phyloP scores from a whole-genome alignment of 2,113 vertebrate species.

The Psittacara wagleri region DNA sequence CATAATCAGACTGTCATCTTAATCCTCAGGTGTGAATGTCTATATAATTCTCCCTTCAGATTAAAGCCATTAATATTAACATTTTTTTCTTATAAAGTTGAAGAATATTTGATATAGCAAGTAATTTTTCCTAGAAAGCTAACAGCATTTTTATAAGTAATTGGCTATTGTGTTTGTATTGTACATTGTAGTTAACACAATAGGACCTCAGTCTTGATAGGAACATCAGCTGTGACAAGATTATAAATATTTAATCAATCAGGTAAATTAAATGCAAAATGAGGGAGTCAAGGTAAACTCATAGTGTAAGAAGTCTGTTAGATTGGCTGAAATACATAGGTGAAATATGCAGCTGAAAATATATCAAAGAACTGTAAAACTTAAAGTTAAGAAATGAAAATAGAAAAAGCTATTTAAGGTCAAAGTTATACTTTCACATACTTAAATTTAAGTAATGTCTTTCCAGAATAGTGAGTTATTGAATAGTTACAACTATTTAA shows the following conservation, averaged over 20 bases:
- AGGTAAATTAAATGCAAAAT: conserved; percentile 22
- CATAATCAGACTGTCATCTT: background rate
- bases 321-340: background rate
- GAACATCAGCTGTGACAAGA: background rate
- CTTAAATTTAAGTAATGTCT: background rate
- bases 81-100: background rate
- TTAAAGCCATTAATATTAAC: background rate
- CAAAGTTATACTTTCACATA: background rate
- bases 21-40: background rate
- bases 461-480: background rate
- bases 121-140: background rate
- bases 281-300: background rate
- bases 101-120: background rate
- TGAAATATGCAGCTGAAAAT: background rate
- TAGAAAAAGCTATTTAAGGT: background rate
- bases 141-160: background rate
- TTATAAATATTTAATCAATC: conserved; percentile 44
- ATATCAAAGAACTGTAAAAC: background rate
- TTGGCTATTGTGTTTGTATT: background rate
- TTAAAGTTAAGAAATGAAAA: background rate
- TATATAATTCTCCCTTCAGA: background rate
- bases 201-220: background rate
- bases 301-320: background rate
- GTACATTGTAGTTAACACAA: background rate
- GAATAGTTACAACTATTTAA: background rate